phyloP scores from a whole-genome alignment of 2,888 invertebrate genomes.

The Vannuccia rotundouncinata region DNA sequence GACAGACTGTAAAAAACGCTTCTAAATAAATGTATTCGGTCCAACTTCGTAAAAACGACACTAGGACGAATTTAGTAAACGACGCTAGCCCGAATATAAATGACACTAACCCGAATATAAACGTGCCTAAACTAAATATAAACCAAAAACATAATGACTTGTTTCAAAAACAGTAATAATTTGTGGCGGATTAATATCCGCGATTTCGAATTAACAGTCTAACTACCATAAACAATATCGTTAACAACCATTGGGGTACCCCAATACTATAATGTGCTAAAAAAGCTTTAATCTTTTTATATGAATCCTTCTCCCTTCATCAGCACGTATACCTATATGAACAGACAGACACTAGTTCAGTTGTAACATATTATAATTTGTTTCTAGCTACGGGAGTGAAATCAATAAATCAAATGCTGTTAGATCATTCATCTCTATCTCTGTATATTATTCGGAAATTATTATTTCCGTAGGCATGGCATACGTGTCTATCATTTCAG shows the following conservation, averaged over 20 bases:
- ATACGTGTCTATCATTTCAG: background rate
- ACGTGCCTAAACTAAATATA: too few relatives aligned
- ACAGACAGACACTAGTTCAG: background rate
- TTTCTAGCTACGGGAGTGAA: background rate
- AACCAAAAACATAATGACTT: too few relatives aligned
- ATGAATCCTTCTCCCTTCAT: background rate
- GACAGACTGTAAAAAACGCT: too few relatives aligned
- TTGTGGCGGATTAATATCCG: too few relatives aligned
- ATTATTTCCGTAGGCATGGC: background rate
- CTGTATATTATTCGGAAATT: background rate
- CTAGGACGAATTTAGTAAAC: too few relatives aligned
- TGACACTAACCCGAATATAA: too few relatives aligned
- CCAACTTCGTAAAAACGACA: too few relatives aligned
- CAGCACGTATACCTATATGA: background rate
- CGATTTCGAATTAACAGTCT: slow-evolving; percentile 6
- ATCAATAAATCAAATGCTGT: background rate
- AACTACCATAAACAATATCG: slow-evolving; percentile 10
- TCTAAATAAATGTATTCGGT: too few relatives aligned
- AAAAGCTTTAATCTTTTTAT: background rate
- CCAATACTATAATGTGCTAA: slow-evolving; percentile 15
- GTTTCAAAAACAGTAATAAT: too few relatives aligned
- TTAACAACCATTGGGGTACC: slow-evolving; percentile 18
- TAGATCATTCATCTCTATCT: background rate
- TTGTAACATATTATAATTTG: background rate
- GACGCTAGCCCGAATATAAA: too few relatives aligned